Percentiles rank a stretch among this genome's conserved stretches.
Conservation (phyloP, 2,113 vertebrate species). For the Serinus canaria region DNA sequence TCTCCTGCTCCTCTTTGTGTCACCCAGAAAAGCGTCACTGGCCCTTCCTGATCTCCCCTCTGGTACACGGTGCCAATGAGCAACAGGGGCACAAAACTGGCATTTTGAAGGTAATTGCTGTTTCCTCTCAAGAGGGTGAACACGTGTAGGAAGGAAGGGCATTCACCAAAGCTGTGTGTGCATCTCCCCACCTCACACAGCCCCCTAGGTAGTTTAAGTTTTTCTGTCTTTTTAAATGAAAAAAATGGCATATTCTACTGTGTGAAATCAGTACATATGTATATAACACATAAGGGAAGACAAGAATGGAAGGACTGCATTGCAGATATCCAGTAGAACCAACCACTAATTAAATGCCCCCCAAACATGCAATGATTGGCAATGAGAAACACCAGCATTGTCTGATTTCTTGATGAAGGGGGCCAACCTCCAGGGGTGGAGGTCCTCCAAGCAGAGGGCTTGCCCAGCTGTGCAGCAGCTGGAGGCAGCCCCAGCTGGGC, state of each 20-base stretch:
- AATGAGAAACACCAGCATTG: accelerated
- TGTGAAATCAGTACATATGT: not conserved
- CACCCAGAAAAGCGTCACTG: not conserved
- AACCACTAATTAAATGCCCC: accelerated
- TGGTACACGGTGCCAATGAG: accelerated
- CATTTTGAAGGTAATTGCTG: not conserved
- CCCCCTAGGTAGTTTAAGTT: not conserved
- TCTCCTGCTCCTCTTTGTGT: not conserved
- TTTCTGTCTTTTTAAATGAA: not conserved
- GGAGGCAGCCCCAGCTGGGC: not conserved
- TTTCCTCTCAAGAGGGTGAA: not conserved
- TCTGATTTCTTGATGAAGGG: not conserved
- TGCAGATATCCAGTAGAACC: not conserved
- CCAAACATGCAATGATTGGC: accelerated
- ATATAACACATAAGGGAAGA: not conserved
- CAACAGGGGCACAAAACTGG: not conserved
- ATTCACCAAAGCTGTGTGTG: not conserved
- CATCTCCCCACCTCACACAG: not conserved
- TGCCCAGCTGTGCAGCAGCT: not conserved
- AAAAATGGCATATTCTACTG: not conserved
- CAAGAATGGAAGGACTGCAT: not conserved
- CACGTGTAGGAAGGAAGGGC: not conserved
- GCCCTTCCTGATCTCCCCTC: no score
- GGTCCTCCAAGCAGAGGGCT: not conserved
- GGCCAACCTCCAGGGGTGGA: accelerated